Percentiles rank a stretch among this genome's conserved stretches.
phyloP scores from a whole-genome alignment of 2,113 vertebrate species.

The Eptesicus fuscus region DNA sequence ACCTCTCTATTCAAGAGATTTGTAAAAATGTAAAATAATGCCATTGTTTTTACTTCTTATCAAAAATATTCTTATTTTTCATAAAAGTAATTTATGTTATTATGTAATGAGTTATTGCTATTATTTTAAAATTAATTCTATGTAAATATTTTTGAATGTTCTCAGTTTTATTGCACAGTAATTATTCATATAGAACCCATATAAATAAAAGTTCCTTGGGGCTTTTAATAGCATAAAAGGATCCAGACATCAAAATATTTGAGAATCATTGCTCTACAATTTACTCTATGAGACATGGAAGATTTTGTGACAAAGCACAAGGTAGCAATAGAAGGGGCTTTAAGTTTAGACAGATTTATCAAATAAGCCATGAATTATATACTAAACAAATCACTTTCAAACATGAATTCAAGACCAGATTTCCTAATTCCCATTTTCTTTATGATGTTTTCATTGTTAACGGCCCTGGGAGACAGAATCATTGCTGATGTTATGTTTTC shows the following conservation, averaged over 20 bases:
- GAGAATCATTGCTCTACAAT: neutral
- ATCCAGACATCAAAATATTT: neutral
- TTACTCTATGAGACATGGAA: neutral
- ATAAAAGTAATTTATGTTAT: neutral
- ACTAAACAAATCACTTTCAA: slow-evolving; percentile 15
- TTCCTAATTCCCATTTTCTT: neutral
- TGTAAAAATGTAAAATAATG: slow-evolving; percentile 6
- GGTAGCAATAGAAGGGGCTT: neutral
- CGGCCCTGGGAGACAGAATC: neutral
- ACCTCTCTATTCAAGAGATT: neutral
- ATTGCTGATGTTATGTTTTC: neutral
- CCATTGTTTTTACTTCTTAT: neutral
- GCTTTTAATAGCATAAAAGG: neutral
- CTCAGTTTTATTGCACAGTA: neutral
- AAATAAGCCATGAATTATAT: neutral
- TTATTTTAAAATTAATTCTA: neutral
- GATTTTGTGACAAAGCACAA: neutral
- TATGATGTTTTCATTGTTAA: neutral
- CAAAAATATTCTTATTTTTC: neutral
- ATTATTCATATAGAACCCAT: neutral
- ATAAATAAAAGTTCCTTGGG: neutral
- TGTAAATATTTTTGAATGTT: neutral
- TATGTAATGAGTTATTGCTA: neutral
- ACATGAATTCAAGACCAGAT: neutral
- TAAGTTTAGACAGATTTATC: neutral